Percentiles rank a stretch among this genome's conserved stretches.
phyloP scores from a whole-genome alignment of 2,797 vertebrate species.

The Chrysocyon brachyurus region DNA sequence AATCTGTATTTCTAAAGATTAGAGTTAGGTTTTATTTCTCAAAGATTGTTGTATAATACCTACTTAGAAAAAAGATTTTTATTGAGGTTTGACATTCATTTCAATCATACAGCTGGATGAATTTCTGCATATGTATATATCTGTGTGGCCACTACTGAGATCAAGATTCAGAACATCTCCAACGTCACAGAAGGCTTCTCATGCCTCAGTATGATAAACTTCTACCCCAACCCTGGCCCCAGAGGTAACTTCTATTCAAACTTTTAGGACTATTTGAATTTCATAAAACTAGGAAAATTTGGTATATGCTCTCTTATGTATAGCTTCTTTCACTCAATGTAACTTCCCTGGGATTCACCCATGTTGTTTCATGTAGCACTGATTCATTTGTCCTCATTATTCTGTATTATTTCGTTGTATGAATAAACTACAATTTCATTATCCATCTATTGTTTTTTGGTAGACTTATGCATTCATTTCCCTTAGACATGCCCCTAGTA shows the following conservation, averaged over 20 bases:
- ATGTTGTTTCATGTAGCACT: not conserved
- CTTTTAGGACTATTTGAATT: not conserved
- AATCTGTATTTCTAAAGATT: constrained; percentile 48
- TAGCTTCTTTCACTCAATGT: not conserved
- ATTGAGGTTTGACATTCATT: not conserved
- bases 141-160: not conserved
- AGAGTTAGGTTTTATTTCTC: not conserved
- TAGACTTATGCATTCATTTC: not conserved
- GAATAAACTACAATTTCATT: not conserved
- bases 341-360: not conserved
- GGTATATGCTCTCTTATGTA: not conserved
- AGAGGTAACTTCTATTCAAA: not conserved
- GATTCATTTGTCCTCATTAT: not conserved
- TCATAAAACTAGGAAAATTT: not conserved
- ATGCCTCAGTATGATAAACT: not conserved
- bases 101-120: not conserved
- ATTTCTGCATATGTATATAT: not conserved
- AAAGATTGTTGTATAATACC: not conserved
- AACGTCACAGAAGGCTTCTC: not conserved
- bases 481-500: not conserved
- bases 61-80: not conserved
- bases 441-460: not conserved
- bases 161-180: not conserved
- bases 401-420: not conserved
- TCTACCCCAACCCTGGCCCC: no score